Base-by-base conservation (phyloP, 2,797 vertebrate genomes). In the Tympanoctomys barrerae region DNA sequence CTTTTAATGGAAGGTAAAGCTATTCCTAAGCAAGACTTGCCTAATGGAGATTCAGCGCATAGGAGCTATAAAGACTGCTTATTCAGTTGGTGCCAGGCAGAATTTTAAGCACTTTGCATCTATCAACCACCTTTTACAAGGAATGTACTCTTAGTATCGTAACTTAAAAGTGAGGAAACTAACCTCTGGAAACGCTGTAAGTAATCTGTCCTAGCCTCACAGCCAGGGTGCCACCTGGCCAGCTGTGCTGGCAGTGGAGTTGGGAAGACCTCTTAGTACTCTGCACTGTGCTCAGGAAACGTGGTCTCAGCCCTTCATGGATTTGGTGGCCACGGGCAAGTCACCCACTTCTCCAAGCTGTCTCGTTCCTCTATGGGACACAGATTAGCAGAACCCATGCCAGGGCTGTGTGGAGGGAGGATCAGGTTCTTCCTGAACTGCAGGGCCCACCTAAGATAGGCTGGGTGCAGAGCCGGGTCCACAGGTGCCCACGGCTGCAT, bases 151-250 rank as follows among this genome's bases (percentile, higher is more conserved):
- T 73, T 89, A 73, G 71, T 24, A 24, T 31, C 42, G 28, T 88
- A 70, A 70, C 46, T 90, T 82, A 89, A 79, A 94, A 83, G 54
- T 49, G n/a, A 94, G 64, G 64, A 84, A 92, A 61, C 39, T 24
- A 33, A 84, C 36, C 59, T 33, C 52, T 80, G 28, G 31, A 73
- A 24, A 68, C 31, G 10, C 13, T 11, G 2, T 49, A 12, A 84
- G 59, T 61, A 42, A 52, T 42, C 18, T 75, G 57, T 71, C 22
- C 18, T 19, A 49, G 84, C 54, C 61, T 66, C 82, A 79, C 11
- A 31, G 87, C n/a, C 21, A 61, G 59, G 22, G 54, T 57, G 54
- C 14, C 54, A 57, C 54, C 54, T 42, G 42, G 42, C 42, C 42
- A 42, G 42, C 42, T 42, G 4, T 3, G 54, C 54, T 54, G 54